Conservation (phyloP, 2,888 invertebrate species). For the Athetis lepigone region DNA sequence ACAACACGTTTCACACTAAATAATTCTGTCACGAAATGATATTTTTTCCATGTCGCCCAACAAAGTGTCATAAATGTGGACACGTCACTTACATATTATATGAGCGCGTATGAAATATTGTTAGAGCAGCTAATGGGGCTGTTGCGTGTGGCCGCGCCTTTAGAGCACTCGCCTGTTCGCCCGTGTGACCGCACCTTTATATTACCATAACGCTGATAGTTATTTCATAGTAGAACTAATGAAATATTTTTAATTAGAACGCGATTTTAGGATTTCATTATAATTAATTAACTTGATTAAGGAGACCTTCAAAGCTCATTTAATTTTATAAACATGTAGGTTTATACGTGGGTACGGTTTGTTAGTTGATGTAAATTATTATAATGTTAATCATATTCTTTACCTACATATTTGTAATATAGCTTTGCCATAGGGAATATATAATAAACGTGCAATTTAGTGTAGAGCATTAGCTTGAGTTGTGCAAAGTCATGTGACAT, state of each 20-base stretch:
- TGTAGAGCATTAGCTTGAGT: constrained; percentile 18
- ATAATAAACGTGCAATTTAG: constrained; percentile 17
- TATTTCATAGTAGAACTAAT: constrained; percentile 43
- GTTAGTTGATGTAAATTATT: not conserved
- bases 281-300: constrained; percentile 50
- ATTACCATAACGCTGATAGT: constrained; percentile 63
- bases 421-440: constrained; percentile 13
- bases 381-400: not conserved
- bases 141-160: constrained; percentile 86
- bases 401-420: constrained; percentile 14
- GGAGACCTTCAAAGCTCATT: constrained; percentile 24
- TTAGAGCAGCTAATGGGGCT: constrained; percentile 80
- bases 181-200: constrained; percentile 74
- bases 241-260: constrained; percentile 57
- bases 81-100: constrained; percentile 85
- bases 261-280: constrained; percentile 51
- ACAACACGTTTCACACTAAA: constrained; percentile 70
- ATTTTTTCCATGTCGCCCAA: constrained; percentile 77
- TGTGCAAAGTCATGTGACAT: constrained; percentile 62
- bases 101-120: constrained; percentile 83
- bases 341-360: constrained; percentile 9
- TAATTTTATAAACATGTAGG: constrained; percentile 25
- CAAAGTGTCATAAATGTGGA: constrained; percentile 82
- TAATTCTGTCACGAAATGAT: constrained; percentile 73
- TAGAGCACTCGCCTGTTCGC: constrained; percentile 48